Conservation (phyloP, 2,797 vertebrate genomes). For the Spinus pinus region DNA sequence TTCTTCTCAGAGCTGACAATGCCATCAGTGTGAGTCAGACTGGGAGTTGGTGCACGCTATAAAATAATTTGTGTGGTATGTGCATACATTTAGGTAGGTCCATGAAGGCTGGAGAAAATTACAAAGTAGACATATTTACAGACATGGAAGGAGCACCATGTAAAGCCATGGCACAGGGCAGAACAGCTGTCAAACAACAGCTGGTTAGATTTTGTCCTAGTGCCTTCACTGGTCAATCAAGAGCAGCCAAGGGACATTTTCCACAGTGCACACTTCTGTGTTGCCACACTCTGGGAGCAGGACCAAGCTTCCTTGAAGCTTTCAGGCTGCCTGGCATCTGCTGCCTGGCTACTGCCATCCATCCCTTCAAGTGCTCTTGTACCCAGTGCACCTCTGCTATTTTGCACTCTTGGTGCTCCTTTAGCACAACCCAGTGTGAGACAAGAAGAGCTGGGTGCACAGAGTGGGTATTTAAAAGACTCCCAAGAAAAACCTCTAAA, state of each 20-base stretch:
- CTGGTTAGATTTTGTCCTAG: not conserved
- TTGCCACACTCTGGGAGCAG: fast-evolving
- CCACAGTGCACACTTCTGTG: not conserved
- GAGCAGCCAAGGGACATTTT: not conserved
- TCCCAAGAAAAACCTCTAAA: not conserved
- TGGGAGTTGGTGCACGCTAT: fast-evolving
- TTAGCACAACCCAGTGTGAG: too few species aligned
- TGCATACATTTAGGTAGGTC: not conserved
- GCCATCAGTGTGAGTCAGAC: not conserved
- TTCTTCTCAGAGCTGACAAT: not conserved
- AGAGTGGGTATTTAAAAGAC: fast-evolving
- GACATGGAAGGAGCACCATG: fast-evolving
- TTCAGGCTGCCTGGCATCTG: not conserved
- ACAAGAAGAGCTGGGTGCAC: fast-evolving
- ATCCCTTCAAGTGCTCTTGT: fast-evolving
- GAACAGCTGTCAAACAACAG: not conserved
- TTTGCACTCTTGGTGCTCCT: not conserved
- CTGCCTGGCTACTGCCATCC: not conserved
- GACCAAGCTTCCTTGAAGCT: not conserved
- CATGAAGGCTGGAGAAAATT: not conserved
- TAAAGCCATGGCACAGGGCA: not conserved
- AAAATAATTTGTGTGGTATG: too few species aligned
- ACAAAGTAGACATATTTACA: not conserved
- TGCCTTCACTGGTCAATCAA: fast-evolving
- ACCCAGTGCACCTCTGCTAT: too few species aligned